Evolutionary conservation across 2,797 vertebrate genomes (phyloP).

Genomic region (Malacoctenus gilli): DNA sequence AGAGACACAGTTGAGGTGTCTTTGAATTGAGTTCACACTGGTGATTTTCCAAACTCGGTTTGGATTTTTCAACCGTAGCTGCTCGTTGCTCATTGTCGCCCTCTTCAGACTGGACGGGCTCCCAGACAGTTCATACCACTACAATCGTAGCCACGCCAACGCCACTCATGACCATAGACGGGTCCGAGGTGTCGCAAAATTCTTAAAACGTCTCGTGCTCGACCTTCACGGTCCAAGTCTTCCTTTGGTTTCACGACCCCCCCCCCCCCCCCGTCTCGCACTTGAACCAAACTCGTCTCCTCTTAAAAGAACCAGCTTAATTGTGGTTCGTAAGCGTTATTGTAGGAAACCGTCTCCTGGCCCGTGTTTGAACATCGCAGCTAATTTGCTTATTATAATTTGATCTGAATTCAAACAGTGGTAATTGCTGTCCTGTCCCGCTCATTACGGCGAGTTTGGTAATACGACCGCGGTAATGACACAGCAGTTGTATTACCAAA

Average conservation of each 20-base stretch:
- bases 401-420: slow-evolving; percentile 64
- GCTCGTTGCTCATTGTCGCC: too few species aligned
- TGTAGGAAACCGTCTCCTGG: slow-evolving; percentile 42
- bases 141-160: too few species aligned
- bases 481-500: slow-evolving; percentile 51
- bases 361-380: slow-evolving; percentile 42
- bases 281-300: neutral
- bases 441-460: slow-evolving; percentile 58
- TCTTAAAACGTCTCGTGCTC: too few species aligned
- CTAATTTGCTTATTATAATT: slow-evolving; percentile 66
- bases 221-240: neutral
- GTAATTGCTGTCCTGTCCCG: slow-evolving; percentile 65
- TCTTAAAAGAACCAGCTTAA: slow-evolving; percentile 12
- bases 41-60: too few species aligned
- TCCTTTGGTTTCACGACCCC: too few species aligned
- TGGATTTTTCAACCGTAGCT: too few species aligned
- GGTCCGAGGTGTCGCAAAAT: too few species aligned
- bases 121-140: too few species aligned
- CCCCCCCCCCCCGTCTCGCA: neutral
- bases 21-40: too few species aligned
- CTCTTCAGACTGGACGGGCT: too few species aligned
- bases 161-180: too few species aligned
- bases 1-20: too few species aligned
- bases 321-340: slow-evolving; percentile 31
- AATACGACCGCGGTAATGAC: slow-evolving; percentile 53